Evolutionary conservation across 2,797 vertebrate genomes (phyloP).

Genomic region (Hephaestus fuliginosus): DNA sequence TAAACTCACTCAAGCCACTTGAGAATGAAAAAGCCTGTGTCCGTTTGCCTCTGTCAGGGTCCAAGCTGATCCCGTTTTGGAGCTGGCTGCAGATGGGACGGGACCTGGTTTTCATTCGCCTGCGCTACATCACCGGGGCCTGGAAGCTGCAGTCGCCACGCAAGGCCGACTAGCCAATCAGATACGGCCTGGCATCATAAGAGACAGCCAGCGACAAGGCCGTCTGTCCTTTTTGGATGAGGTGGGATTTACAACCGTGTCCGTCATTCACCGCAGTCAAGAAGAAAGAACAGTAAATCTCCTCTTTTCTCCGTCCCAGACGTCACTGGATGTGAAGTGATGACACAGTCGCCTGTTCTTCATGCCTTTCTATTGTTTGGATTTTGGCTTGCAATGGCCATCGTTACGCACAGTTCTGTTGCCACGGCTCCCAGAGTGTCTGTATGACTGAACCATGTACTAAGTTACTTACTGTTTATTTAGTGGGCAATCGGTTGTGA

Average conservation of each 20-base stretch:
- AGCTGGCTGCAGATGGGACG: constrained; percentile 99
- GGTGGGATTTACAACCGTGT: constrained; percentile 51
- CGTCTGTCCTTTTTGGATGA: constrained; percentile 46
- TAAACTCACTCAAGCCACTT: neutral
- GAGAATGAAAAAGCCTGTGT: constrained; percentile 16
- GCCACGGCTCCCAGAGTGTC: constrained; percentile 41
- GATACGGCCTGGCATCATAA: constrained; percentile 31
- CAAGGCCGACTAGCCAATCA: constrained; percentile 85
- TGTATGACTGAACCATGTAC: constrained; percentile 47
- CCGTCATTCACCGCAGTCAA: constrained; percentile 38
- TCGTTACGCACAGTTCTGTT: constrained; percentile 52
- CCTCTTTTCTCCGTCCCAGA: constrained; percentile 20
- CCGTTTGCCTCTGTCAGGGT: constrained; percentile 85
- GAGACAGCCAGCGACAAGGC: constrained; percentile 50
- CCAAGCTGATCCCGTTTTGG: constrained; percentile 98
- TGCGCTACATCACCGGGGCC: constrained; percentile 95
- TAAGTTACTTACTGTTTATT: constrained; percentile 63
- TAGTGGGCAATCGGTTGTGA: constrained; percentile 52
- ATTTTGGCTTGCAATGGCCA: constrained; percentile 62
- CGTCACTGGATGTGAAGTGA: constrained; percentile 30
- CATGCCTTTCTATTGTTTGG: constrained; percentile 42
- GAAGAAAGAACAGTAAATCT: constrained; percentile 18
- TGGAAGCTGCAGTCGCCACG: constrained; percentile 89
- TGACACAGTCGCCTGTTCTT: constrained; percentile 42
- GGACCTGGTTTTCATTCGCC: constrained; percentile 95